phyloP scores from a whole-genome alignment of 2,888 invertebrate genomes.

The Leucania comma region DNA sequence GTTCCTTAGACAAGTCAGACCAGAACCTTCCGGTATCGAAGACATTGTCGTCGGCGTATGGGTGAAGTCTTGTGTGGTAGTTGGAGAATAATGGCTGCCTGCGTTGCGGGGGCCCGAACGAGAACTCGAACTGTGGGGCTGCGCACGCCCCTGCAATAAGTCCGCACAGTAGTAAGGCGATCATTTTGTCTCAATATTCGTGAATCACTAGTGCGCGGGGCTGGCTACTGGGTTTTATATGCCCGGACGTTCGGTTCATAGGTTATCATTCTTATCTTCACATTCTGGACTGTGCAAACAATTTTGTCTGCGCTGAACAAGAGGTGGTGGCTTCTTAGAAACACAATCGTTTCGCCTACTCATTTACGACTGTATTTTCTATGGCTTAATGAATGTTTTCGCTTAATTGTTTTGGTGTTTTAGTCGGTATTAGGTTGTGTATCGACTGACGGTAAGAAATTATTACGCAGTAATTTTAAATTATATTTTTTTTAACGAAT shows the following conservation, averaged over 20 bases:
- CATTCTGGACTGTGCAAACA: slow-evolving; percentile 70
- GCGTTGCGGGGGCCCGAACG: slow-evolving; percentile 12
- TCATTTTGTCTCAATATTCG: slow-evolving; percentile 66
- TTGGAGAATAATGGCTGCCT: slow-evolving; percentile 45
- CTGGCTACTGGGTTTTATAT: slow-evolving; percentile 67
- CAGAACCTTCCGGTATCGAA: slow-evolving; percentile 82
- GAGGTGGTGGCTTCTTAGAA: slow-evolving; percentile 55
- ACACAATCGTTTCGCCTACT: background rate
- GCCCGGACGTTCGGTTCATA: slow-evolving; percentile 67
- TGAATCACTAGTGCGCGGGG: slow-evolving; percentile 55
- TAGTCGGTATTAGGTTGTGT: slow-evolving; percentile 23
- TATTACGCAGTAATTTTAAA: slow-evolving; percentile 9
- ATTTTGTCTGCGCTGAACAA: slow-evolving; percentile 54
- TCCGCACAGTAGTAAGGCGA: slow-evolving; percentile 70
- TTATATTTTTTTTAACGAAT: background rate
- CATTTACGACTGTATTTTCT: slow-evolving; percentile 10
- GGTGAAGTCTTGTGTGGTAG: slow-evolving; percentile 47
- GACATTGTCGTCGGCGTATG: slow-evolving; percentile 68
- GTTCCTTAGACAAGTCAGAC: slow-evolving; percentile 73
- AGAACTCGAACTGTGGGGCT: slow-evolving; percentile 71
- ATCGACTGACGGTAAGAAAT: background rate
- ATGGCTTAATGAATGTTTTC: slow-evolving; percentile 14
- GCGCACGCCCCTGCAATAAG: slow-evolving; percentile 75
- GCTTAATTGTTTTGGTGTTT: slow-evolving; percentile 3
- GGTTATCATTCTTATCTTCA: slow-evolving; percentile 76